Evolutionary conservation across 2,113 vertebrate species (phyloP).

Genomic region (Lycocorax pyrrhopterus): DNA sequence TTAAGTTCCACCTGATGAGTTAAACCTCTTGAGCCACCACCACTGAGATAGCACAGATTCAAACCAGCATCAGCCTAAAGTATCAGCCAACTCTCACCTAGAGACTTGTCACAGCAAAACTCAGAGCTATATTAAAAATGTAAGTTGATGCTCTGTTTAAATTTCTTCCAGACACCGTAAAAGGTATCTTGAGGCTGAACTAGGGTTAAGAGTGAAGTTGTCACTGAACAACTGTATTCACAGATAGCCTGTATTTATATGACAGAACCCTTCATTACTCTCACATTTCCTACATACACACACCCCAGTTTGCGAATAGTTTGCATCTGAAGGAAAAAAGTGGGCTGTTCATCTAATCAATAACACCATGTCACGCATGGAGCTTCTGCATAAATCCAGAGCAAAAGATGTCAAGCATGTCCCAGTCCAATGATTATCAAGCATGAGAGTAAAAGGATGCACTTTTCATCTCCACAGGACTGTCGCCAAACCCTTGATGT

Average conservation of each 20-base stretch:
- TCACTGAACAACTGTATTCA: not conserved
- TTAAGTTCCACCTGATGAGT: not conserved
- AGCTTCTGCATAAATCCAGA: conserved; percentile 51
- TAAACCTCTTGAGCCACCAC: not conserved
- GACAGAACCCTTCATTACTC: not conserved
- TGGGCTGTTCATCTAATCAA: conserved; percentile 42
- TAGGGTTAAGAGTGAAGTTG: not conserved
- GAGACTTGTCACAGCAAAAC: not conserved
- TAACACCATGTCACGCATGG: conserved; percentile 17
- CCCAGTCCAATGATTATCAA: conserved; percentile 35
- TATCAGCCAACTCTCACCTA: not conserved
- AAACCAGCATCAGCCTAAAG: not conserved
- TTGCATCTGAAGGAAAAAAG: not conserved
- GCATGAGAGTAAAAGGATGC: conserved; percentile 56
- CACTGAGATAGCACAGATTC: not conserved
- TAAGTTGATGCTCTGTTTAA: conserved; percentile 5
- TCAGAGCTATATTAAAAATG: not conserved
- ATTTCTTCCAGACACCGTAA: conserved; percentile 4
- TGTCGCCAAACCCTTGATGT: conserved; percentile 35
- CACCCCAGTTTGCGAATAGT: not conserved
- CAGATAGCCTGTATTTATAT: not conserved
- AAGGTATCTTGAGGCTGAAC: not conserved
- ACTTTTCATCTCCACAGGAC: conserved; percentile 65
- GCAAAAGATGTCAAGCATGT: conserved; percentile 30
- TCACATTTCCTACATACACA: not conserved